These are phyloP conservation scores for Cataglyphis hispanica DNA, from an alignment of 1,140 invertebrate species.

Conservation along the genomic window DNA sequence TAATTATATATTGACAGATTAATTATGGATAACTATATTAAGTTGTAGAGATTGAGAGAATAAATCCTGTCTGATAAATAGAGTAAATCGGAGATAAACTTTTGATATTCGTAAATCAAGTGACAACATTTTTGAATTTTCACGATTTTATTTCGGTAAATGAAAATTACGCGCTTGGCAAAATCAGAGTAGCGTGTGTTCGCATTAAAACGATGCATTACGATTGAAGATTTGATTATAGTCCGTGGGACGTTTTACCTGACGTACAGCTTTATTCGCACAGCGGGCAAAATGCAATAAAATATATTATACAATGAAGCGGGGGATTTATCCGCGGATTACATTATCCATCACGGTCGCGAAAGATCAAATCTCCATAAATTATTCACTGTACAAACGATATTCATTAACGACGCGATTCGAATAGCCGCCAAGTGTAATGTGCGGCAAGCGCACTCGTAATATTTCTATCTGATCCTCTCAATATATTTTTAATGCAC, in stretches of 20 bases:
- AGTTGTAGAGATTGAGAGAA: no score
- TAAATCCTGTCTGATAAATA: no score
- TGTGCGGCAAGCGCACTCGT: conserved; percentile 41
- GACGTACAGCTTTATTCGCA: conserved; percentile 40
- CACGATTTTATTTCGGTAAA: conserved; percentile 7
- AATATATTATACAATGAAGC: conserved; percentile 56
- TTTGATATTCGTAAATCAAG: conserved; percentile 7
- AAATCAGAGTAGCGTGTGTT: conserved; percentile 32
- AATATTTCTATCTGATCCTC: not conserved
- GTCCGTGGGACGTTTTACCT: conserved; percentile 18
- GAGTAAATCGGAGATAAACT: not conserved
- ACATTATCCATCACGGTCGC: conserved; percentile 57
- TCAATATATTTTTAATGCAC: not conserved
- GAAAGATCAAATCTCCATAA: conserved; percentile 62
- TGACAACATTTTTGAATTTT: not conserved
- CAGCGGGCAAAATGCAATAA: conserved; percentile 45
- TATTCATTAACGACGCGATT: conserved; percentile 47
- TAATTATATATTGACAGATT: no score
- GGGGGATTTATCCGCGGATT: conserved; percentile 50
- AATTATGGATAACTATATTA: no score
- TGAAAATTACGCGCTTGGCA: conserved; percentile 20
- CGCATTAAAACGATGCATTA: conserved; percentile 41
- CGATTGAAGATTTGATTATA: conserved; percentile 56
- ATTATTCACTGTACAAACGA: conserved; percentile 44
- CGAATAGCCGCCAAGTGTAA: conserved; percentile 54